These are phyloP conservation scores for Eulemur mongoz DNA, from an alignment of 2,797 vertebrate species.

Conservation along the genomic window DNA sequence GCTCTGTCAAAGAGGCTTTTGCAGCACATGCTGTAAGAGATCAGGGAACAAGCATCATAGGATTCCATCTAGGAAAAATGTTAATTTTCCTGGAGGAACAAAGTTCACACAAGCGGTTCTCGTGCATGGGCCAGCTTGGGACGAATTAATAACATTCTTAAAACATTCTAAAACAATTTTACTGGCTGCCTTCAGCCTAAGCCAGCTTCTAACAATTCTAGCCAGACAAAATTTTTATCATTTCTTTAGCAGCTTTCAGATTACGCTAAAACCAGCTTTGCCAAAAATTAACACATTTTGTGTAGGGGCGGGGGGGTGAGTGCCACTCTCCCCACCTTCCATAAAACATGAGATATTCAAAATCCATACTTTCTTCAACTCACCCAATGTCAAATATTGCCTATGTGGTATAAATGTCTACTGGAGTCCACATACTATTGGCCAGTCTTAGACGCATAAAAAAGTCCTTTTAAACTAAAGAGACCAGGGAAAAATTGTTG, in stretches of 20 bases:
- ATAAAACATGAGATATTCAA: not conserved
- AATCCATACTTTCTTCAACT: not conserved
- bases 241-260: not conserved
- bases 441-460: not conserved
- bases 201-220: not conserved
- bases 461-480: not conserved
- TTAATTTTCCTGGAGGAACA: not conserved
- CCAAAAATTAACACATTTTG: constrained; percentile 32
- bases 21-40: not conserved
- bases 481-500: not conserved
- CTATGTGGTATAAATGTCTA: not conserved
- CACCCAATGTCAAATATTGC: not conserved
- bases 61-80: not conserved
- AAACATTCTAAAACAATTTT: not conserved
- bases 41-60: not conserved
- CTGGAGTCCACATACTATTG: not conserved
- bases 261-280: not conserved
- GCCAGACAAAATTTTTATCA: not conserved
- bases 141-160: not conserved
- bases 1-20: not conserved
- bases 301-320: not conserved
- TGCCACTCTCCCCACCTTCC: not conserved
- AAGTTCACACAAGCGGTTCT: not conserved
- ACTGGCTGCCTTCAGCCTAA: not conserved
- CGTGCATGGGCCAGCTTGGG: not conserved